Conservation (phyloP, 2,113 vertebrate genomes). For the Oenanthe melanoleuca region DNA sequence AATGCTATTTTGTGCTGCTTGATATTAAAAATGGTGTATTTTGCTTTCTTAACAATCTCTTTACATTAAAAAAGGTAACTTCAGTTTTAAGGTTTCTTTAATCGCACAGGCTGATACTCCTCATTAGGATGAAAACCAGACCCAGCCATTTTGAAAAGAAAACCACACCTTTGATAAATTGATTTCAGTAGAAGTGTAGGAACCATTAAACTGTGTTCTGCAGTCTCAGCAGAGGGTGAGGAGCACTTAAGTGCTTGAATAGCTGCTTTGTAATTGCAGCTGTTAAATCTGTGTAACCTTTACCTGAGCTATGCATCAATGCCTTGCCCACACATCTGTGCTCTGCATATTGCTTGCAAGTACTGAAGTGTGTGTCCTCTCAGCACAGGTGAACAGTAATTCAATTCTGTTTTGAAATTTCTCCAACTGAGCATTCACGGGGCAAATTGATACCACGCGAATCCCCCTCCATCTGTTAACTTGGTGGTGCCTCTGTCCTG, state of each 20-base stretch:
- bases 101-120: background rate
- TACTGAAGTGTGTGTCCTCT: background rate
- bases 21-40: background rate
- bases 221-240: background rate
- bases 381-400: background rate
- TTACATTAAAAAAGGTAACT: background rate
- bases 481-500: background rate
- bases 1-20: background rate
- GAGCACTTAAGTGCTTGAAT: background rate
- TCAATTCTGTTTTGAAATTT: background rate
- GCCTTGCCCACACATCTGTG: background rate
- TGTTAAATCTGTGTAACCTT: background rate
- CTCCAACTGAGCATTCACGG: background rate
- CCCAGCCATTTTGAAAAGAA: background rate
- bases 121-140: background rate
- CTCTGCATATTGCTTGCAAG: background rate
- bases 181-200: background rate
- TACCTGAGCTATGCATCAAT: background rate
- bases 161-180: background rate
- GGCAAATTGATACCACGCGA: background rate
- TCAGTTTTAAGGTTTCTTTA: background rate
- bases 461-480: background rate
- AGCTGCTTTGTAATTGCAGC: background rate
- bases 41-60: background rate
- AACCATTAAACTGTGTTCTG: background rate